These are phyloP conservation scores for Corythornis cristatus DNA, from an alignment of 2,113 vertebrate species.

Conservation along the genomic window DNA sequence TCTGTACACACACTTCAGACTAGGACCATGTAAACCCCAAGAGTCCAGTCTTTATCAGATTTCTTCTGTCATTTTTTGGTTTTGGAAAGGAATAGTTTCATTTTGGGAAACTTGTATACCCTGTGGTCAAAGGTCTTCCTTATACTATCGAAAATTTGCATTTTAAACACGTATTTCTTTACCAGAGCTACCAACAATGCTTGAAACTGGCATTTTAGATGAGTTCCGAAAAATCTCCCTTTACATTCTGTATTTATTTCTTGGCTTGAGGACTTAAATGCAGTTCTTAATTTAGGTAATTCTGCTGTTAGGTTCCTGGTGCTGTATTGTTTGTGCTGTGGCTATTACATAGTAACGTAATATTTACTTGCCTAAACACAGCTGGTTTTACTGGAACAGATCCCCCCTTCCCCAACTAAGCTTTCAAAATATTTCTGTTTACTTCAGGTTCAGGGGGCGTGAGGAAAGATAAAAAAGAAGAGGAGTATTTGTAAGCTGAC, in stretches of 20 bases:
- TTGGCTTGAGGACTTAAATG: background rate
- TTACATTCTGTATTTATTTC: background rate
- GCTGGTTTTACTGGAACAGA: background rate
- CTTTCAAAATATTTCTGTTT: background rate
- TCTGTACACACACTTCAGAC: background rate
- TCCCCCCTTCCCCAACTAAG: accelerated
- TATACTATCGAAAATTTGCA: background rate
- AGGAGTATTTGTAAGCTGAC: background rate
- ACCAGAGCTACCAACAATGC: background rate
- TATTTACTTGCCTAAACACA: conserved; percentile 8
- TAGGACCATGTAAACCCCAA: background rate
- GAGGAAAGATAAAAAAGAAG: background rate
- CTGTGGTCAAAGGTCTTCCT: background rate
- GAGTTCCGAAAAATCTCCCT: background rate
- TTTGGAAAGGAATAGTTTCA: background rate
- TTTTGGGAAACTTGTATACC: background rate
- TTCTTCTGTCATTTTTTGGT: background rate
- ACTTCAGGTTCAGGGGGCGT: background rate
- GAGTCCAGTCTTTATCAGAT: background rate
- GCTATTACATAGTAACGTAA: background rate
- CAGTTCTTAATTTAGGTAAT: background rate
- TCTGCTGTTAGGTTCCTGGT: background rate
- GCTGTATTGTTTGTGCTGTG: background rate
- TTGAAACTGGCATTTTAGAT: background rate
- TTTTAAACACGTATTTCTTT: background rate